Base-by-base conservation (phyloP, 2,888 invertebrate species). In the Netelia melanura region DNA sequence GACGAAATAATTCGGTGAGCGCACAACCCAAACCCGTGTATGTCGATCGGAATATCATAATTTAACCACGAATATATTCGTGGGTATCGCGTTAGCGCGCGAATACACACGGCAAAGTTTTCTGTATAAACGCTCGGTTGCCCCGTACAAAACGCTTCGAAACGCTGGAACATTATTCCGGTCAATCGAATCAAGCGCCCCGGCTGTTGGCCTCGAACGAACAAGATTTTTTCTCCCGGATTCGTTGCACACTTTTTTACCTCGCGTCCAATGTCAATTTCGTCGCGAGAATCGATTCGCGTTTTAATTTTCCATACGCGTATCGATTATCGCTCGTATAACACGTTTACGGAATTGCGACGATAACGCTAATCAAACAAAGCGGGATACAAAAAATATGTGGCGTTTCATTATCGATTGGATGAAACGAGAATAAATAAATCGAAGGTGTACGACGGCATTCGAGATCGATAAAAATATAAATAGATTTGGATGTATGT, bases 161-260 rank as follows among this genome's bases (percentile, higher is more conserved):
- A 71, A 52, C 30, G 58, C 21, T 80, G 58, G 56, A 67, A 67
- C 44, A 44, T 76, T 58, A 71, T 80, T 84, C 76, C 38, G 79
- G 76, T 84, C 72, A 76, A 61, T 72, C 71, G 67, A 76, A 80
- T 80, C 67, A 52, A 76, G 61, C 38, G 56, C 67, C 52, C 52
- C 70, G 64, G 79, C 83, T 71, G 76, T 64, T 6, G 6, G 38
- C 72, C 44, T 75, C 52, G 65, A 64, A 64, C 14, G n/a, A 54
- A 58, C 52, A 43, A 21, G 70, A 74, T 79, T 75, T 83, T 65
- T 58, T 43, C 58, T 52, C 48, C 5, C 14, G 3, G 30, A 5
- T 5, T 38, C 38, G 21, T 38, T 6, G 0, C 6, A 6, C 38
- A 6, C 38, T 38, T 6, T 38, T 38, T 38, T 6, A 0, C 38